Base-by-base conservation (phyloP, 2,113 vertebrate species). In the Rhombomys opimus region DNA sequence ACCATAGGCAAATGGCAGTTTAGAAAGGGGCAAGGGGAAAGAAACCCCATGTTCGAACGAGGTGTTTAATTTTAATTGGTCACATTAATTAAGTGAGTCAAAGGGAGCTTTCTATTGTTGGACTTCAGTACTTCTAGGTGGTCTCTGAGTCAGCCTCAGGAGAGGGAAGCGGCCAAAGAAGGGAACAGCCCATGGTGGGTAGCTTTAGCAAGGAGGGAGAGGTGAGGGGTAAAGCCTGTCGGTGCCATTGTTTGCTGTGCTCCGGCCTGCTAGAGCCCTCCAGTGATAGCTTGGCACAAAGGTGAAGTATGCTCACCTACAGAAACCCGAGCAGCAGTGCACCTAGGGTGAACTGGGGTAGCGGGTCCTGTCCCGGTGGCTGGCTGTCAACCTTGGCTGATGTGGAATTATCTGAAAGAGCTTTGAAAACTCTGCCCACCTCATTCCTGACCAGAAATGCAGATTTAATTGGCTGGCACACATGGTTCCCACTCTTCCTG, bases 241-340 rank as follows among this genome's bases (percentile, higher is more conserved):
- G 1, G 70, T 23, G 72, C 18, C 20, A 23, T 41, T 46, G n/a
- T 12, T 73, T 35, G 32, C 72, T 18, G 22, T 38, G n/a, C n/a
- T 75, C n/a, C 11, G 72, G 7, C 72, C n/a, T 41, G 72, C n/a
- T 38, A 23, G 72, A 23, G n/a, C 9, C 72, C n/a, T 41, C 41
- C n/a, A 41, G 72, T 0, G 9, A 18, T 3, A 2, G 10, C 22
- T 35, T 63, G 17, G 4, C 13, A 0, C 72, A 89, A 10, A 1
- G 57, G 32, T 41, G 35, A 23, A 22, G 3, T 20, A 25, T 35
- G 7, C 22, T 85, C 3, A 11, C n/a, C 41, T 41, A n/a, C 15
- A 23, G 82, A 18, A 72, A 59, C 32, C 10, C 25, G 67, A 59
- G 32, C 72, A 27, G 35, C 8, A 23, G 84, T n/a, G 77, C 22